Percentiles rank a stretch among this genome's conserved stretches.
Evolutionary conservation across 2,888 invertebrate species (phyloP).

Genomic region (Thera britannica): DNA sequence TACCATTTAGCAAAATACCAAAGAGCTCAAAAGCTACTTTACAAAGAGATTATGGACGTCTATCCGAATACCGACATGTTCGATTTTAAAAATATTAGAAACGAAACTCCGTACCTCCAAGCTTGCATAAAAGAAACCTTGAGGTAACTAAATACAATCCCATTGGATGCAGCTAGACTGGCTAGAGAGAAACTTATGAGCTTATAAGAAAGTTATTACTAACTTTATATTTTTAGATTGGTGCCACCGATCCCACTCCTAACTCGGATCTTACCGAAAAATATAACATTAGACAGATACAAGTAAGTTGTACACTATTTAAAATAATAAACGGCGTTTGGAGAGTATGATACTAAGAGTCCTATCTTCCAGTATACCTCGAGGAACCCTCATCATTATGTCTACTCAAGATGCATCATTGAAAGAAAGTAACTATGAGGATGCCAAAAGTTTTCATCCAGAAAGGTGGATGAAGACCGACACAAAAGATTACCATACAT

Average conservation of each 20-base stretch:
- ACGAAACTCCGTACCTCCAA: slow-evolving; percentile 82
- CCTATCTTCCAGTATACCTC: slow-evolving; percentile 68
- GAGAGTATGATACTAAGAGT: not conserved
- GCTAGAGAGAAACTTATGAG: too few relatives aligned
- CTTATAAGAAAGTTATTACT: too few relatives aligned
- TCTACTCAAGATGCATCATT: slow-evolving; percentile 86
- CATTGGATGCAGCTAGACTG: too few relatives aligned
- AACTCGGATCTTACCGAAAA: slow-evolving; percentile 84
- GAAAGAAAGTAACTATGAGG: slow-evolving; percentile 87
- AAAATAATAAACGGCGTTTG: not conserved
- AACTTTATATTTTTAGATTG: slow-evolving; percentile 65
- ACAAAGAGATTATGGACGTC: slow-evolving; percentile 83
- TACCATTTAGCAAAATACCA: slow-evolving; percentile 88
- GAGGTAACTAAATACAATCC: slow-evolving; percentile 62
- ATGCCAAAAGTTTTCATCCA: slow-evolving; percentile 85
- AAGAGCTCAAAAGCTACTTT: slow-evolving; percentile 85
- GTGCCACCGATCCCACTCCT: slow-evolving; percentile 87
- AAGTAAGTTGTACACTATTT: slow-evolving; percentile 60
- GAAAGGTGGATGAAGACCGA: slow-evolving; percentile 85
- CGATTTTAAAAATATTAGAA: slow-evolving; percentile 57
- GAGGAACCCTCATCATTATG: slow-evolving; percentile 87
- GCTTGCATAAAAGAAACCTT: slow-evolving; percentile 87
- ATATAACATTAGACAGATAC: slow-evolving; percentile 86
- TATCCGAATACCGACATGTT: slow-evolving; percentile 47
- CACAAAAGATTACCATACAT: slow-evolving; percentile 73